A percentile compares a stretch with the other conserved stretches of the same genome.
Evolutionary conservation across 2,888 invertebrate species (phyloP).

Genomic region (Argyra leucocephala): DNA sequence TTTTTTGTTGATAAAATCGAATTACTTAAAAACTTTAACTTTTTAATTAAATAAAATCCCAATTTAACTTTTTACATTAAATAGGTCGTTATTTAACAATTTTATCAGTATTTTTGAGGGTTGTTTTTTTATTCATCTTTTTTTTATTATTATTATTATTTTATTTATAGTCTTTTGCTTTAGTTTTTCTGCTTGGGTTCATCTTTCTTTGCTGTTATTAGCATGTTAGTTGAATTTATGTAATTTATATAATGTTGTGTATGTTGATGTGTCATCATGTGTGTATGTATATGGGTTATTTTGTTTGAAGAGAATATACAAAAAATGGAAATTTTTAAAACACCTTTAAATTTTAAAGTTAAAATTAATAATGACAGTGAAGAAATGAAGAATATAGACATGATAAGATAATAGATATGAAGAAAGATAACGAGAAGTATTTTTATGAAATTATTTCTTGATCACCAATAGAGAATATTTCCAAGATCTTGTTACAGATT

Average conservation of each 20-base stretch:
- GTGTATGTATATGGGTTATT: background rate
- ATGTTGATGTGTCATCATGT: background rate
- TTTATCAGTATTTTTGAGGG: background rate
- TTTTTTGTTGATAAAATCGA: background rate
- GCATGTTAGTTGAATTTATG: too few relatives aligned
- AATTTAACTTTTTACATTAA: slow-evolving; percentile 6
- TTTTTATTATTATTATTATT: background rate
- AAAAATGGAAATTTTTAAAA: too few relatives aligned
- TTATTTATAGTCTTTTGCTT: background rate
- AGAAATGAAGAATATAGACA: too few relatives aligned
- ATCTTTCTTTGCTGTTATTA: background rate
- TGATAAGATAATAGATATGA: too few relatives aligned
- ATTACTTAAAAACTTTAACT: slow-evolving; percentile 6
- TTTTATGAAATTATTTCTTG: too few relatives aligned
- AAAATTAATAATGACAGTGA: too few relatives aligned
- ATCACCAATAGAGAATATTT: too few relatives aligned
- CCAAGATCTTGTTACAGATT: too few relatives aligned
- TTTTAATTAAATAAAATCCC: slow-evolving; percentile 3
- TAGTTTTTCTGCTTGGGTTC: background rate
- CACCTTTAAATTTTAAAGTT: too few relatives aligned
- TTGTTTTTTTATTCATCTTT: background rate
- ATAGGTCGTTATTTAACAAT: slow-evolving; percentile 6
- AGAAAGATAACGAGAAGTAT: too few relatives aligned
- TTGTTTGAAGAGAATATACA: too few relatives aligned
- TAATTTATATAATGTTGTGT: too few relatives aligned